phyloP scores from a whole-genome alignment of 2,113 vertebrate genomes.

The Lamprotornis superbus region DNA sequence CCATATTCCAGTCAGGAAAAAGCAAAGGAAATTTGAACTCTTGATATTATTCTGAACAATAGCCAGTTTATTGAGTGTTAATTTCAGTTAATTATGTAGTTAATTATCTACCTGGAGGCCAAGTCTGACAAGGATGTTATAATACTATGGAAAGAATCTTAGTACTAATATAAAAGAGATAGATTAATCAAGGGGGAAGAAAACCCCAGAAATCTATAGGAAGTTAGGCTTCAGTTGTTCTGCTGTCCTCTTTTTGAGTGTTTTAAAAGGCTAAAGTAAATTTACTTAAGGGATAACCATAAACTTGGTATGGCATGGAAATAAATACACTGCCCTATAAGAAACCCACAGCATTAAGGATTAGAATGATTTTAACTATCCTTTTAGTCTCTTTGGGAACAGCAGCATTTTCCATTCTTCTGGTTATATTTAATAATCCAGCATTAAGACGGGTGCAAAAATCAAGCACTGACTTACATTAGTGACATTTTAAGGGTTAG shows the following conservation, averaged over 20 bases:
- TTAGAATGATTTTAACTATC: not conserved
- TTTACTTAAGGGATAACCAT: not conserved
- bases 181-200: not conserved
- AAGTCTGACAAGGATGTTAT: not conserved
- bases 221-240: not conserved
- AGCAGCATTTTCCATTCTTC: not conserved
- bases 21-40: not conserved
- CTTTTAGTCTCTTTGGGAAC: not conserved
- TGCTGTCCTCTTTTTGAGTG: not conserved
- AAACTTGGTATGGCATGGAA: not conserved
- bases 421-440: not conserved
- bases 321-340: not conserved
- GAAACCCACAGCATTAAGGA: not conserved
- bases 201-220: rapidly evolving
- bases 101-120: not conserved
- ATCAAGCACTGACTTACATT: not conserved
- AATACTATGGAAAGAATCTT: not conserved
- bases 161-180: not conserved
- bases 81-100: not conserved
- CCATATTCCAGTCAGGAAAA: not conserved
- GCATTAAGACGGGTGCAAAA: not conserved
- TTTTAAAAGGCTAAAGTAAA: not conserved
- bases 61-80: not conserved
- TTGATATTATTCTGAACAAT: not conserved
- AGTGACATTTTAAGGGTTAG: not conserved